Base-by-base conservation (phyloP, 1,140 invertebrate species). In the Probaryconus sp. region DNA sequence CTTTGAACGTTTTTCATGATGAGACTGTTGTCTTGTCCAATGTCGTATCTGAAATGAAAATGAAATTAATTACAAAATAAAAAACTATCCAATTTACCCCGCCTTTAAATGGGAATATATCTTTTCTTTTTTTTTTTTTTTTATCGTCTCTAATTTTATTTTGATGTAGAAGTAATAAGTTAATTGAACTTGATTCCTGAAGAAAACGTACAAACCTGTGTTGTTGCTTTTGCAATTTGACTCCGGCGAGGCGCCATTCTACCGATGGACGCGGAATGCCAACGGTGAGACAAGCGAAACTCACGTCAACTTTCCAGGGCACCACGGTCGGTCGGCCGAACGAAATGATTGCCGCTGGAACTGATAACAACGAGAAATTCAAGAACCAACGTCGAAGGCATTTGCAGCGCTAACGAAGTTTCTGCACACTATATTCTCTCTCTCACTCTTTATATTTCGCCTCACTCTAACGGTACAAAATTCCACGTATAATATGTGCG, bases 271-370 rank as follows among this genome's bases (percentile, higher is more conserved):
- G 81, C 3, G 89, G 91, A 51, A 88, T 83, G n/a, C 92, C 92
- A 2, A 92, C 91, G 20, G 88, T 89, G 2, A 90, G 76, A 77
- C 92, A 92, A 1, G 89, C 81, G 11, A 92, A 83, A 35, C 87
- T 88, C 9, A 92, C 87, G 55, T 91, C 89, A 7, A 89, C 83
- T 60, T 88, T 85, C 87, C 89, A 90, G 24, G 87, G 87, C 10
- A 90, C 87, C 30, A 87, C 81, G 10, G 91, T 69, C 1, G 81
- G 83, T 64, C 89, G 83, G 18, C 90, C 90, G 69, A 91, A 92
- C 10, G 90, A 91, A 45, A 91, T 88, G 42, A 92, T 91, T 5
- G 89, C 89, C 13, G 91, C 90, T 69, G 91, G 90, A 72, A 91
- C 91, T 92, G 79, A 80, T 55, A 68, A 77, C 50, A 48, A 53